phyloP scores from a whole-genome alignment of 2,888 invertebrate genomes.

The Scaptomyza cyrtandrae region DNA sequence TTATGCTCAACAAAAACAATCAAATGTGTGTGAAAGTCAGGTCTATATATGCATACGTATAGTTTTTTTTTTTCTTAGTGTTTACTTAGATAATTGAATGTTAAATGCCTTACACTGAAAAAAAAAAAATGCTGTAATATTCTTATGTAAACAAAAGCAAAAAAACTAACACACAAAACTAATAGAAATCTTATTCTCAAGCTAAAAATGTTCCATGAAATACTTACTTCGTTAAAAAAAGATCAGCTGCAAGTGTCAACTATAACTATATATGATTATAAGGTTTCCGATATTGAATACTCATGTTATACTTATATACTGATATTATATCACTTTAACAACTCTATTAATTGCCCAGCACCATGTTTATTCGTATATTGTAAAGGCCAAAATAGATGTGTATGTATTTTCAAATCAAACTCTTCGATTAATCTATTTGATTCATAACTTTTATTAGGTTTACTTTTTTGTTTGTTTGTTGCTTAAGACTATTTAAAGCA shows the following conservation, averaged over 20 bases:
- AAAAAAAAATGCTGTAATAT: conserved; percentile 18
- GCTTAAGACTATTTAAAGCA: conserved; percentile 33
- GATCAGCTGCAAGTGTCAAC: conserved; percentile 18
- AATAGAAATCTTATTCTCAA: conserved; percentile 11
- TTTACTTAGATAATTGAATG: neutral
- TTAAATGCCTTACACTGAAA: conserved; percentile 18
- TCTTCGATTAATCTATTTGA: conserved; percentile 4
- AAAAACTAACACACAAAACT: neutral
- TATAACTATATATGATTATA: no score
- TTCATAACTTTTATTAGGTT: conserved; percentile 6
- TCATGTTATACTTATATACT: neutral
- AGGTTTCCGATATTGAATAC: conserved; percentile 36
- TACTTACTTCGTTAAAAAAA: conserved; percentile 8
- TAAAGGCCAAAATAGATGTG: conserved; percentile 30
- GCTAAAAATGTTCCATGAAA: conserved; percentile 11
- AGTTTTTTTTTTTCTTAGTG: neutral
- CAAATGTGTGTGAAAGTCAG: neutral
- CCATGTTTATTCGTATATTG: conserved; percentile 7
- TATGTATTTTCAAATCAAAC: conserved; percentile 20
- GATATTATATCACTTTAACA: neutral
- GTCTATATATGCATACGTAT: neutral
- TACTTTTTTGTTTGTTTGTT: conserved; percentile 24
- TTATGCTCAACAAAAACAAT: conserved; percentile 4
- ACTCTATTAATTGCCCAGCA: conserved; percentile 21
- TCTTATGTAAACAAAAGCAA: conserved; percentile 5